Conservation (phyloP, 2,888 invertebrate genomes). For the Tiliacea citrago region DNA sequence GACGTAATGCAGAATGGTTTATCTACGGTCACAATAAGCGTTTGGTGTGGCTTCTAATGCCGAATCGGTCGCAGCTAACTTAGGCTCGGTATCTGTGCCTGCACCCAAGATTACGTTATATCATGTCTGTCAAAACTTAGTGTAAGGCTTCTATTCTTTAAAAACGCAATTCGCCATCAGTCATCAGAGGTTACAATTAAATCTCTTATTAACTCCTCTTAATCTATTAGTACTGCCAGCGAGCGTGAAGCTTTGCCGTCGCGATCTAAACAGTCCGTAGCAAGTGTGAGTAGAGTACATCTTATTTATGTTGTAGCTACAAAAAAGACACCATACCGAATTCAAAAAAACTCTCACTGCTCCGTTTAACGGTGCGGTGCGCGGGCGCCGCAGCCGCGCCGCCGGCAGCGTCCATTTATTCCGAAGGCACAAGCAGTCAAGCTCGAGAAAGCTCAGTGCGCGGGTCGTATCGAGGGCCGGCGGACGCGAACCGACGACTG, state of each 20-base stretch:
- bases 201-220: constrained; percentile 23
- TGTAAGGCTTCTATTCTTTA: neutral
- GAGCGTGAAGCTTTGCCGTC: constrained; percentile 49
- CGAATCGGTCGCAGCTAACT: too few species aligned
- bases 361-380: constrained; percentile 68
- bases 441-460: constrained; percentile 84
- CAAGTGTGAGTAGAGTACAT: constrained; percentile 54
- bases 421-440: constrained; percentile 66
- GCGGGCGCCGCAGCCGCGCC: constrained; percentile 69
- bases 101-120: neutral
- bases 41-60: too few species aligned
- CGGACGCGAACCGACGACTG: constrained; percentile 79
- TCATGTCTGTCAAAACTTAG: neutral
- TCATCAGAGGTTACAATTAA: constrained; percentile 28
- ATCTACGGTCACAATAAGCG: too few species aligned
- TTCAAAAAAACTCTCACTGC: constrained; percentile 75
- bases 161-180: neutral
- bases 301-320: constrained; percentile 61
- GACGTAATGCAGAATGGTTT: too few species aligned
- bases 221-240: constrained; percentile 28
- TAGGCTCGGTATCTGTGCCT: neutral
- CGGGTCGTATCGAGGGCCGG: constrained; percentile 83
- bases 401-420: constrained; percentile 63
- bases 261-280: constrained; percentile 40
- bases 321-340: constrained; percentile 67